Base-by-base conservation (phyloP, 2,113 vertebrate genomes). In the Mormyrus lacerda region DNA sequence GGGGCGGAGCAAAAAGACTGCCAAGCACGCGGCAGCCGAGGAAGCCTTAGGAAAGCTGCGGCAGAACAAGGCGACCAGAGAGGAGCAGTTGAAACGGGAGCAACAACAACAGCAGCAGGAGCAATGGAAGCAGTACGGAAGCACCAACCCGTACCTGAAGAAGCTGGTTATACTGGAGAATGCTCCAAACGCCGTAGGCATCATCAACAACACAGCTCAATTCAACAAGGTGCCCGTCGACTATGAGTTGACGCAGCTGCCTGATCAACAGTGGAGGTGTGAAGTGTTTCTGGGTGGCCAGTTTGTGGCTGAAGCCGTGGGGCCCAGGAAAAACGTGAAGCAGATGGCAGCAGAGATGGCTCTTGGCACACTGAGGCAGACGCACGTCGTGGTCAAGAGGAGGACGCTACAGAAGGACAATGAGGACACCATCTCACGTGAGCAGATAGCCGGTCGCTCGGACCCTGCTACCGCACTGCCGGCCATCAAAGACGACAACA, bases 401-500 rank as follows among this genome's bases (percentile, higher is more conserved):
- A 98, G 98, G 92, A 90, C 97, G 48, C 96, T 97, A 91, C 98
- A 97, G 93, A 97, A 97, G 39, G 93, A 97, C 2, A 86, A 97
- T 0, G 95, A 93, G 73, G 98, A 97, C 0, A 96, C 98, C 82
- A 98, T 99, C 94, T 99, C 98, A 31, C 96, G 98, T 83, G 97
- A 97, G 86, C 97, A 98, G 94, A 99, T 99, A 85, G 94, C 95
- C 61, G 97, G 96, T 42, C 97, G 96, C n/a, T 97, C 96, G 0
- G 96, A 95, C 0, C 96, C 97, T 83, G 97, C 98, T 84, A 95
- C 96, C 69, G 95, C 94, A 47, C 97, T 93, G 90, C 97, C 98
- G 90, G 96, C 98, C 93, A 99, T 99, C 89, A 98, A 97, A 90
- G 98, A 99, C 90, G 98, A 99, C 92, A 99, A 99, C 93, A 98